A percentile compares a stretch with the other conserved stretches of the same genome.
phyloP scores from a whole-genome alignment of 2,888 invertebrate genomes.

The Papilio gigon region DNA sequence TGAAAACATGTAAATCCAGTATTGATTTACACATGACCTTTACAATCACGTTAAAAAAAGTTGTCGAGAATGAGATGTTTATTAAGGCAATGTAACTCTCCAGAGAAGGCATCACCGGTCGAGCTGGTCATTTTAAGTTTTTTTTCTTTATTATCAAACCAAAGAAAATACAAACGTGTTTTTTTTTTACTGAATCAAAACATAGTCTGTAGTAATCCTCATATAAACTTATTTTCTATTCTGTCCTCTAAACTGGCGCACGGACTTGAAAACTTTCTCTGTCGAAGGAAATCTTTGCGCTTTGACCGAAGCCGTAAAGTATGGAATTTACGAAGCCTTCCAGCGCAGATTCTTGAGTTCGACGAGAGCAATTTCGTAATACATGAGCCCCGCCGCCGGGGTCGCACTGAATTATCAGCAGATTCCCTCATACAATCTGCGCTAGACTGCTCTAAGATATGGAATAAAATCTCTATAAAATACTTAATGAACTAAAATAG shows the following conservation, averaged over 20 bases:
- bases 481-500: conserved; percentile 38
- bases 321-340: conserved; percentile 49
- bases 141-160: not conserved
- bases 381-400: conserved; percentile 59
- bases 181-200: not conserved
- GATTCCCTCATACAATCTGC: conserved; percentile 55
- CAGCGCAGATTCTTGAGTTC: conserved; percentile 53
- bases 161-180: no score
- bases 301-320: conserved; percentile 49
- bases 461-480: conserved; percentile 56
- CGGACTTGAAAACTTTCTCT: conserved; percentile 28
- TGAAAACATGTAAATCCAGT: not conserved
- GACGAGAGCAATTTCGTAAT: conserved; percentile 61
- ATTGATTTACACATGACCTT: not conserved
- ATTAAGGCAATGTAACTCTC: not conserved
- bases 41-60: not conserved
- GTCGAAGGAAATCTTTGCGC: conserved; percentile 46
- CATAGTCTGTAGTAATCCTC: not conserved
- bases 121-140: not conserved
- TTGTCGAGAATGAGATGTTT: not conserved
- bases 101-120: not conserved
- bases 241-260: not conserved
- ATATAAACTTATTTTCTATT: not conserved
- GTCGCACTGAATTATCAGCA: conserved; percentile 64
- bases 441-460: conserved; percentile 53